Evolutionary conservation across 2,113 vertebrate genomes (phyloP).

Genomic region (Planiliza haematocheilus): DNA sequence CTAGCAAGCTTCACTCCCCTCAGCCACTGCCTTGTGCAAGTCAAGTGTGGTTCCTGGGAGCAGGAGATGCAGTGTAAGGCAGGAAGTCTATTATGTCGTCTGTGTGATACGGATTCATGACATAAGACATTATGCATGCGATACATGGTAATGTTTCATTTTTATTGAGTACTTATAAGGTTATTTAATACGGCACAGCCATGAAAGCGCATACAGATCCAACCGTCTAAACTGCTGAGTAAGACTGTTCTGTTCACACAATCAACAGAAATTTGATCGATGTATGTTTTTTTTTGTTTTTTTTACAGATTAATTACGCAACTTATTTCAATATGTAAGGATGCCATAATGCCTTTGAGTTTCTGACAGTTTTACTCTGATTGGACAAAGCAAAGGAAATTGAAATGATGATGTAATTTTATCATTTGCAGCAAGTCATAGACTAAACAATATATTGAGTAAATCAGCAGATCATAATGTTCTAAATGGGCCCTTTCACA

Average conservation of each 20-base stretch:
- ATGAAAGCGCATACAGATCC: background rate
- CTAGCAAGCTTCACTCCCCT: constrained; percentile 24
- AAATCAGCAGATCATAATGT: too few relatives aligned
- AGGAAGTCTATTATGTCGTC: constrained; percentile 21
- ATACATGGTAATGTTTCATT: constrained; percentile 25
- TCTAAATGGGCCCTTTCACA: too few relatives aligned
- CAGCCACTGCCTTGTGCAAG: constrained; percentile 1
- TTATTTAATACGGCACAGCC: constrained; percentile 19
- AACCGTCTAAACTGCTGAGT: background rate
- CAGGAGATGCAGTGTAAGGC: constrained; percentile 17
- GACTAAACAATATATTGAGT: too few relatives aligned
- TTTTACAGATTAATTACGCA: background rate
- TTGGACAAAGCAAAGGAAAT: too few relatives aligned
- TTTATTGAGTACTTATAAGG: constrained; percentile 26
- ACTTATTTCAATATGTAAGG: background rate
- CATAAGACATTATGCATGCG: constrained; percentile 5
- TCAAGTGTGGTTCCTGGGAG: constrained; percentile 47
- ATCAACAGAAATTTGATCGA: background rate
- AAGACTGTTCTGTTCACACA: background rate
- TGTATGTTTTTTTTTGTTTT: background rate
- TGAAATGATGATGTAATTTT: too few relatives aligned
- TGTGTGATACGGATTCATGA: constrained; percentile 28
- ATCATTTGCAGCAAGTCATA: too few relatives aligned
- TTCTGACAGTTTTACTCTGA: too few relatives aligned
- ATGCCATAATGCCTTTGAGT: background rate